These are phyloP conservation scores for Hemithea aestivaria DNA, from an alignment of 2,888 invertebrate genomes.

Conservation along the genomic window DNA sequence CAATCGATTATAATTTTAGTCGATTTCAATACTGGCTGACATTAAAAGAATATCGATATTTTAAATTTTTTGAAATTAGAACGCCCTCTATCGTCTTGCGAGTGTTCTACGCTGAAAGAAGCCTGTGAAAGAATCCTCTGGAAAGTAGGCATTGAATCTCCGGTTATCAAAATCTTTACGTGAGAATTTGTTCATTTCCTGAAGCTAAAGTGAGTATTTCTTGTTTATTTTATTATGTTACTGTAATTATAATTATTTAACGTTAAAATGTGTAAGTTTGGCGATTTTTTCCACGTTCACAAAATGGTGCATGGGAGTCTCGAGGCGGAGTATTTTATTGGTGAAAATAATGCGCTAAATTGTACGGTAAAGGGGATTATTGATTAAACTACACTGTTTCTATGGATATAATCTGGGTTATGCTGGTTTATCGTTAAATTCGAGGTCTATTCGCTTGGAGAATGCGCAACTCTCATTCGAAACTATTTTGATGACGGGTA, in stretches of 20 bases:
- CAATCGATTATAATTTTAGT: too few relatives aligned
- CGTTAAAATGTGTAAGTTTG: constrained; percentile 8
- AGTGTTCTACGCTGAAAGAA: constrained; percentile 68
- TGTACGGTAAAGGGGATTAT: constrained; percentile 55
- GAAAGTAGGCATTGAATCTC: constrained; percentile 76
- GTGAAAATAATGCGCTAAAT: constrained; percentile 46
- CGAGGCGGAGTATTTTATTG: constrained; percentile 42
- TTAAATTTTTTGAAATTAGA: constrained; percentile 57
- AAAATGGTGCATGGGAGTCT: constrained; percentile 46
- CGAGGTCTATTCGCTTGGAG: constrained; percentile 24
- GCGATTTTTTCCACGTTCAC: constrained; percentile 27
- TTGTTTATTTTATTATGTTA: constrained; percentile 30
- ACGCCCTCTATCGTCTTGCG: constrained; percentile 65
- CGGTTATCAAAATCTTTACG: constrained; percentile 77
- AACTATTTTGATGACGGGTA: constrained; percentile 68
- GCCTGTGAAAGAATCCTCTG: constrained; percentile 78
- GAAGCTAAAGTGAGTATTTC: constrained; percentile 72
- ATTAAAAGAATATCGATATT: constrained; percentile 22
- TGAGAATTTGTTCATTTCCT: constrained; percentile 71
- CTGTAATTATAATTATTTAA: constrained; percentile 21
- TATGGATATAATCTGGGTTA: constrained; percentile 56
- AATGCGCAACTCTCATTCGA: constrained; percentile 34
- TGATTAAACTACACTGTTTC: constrained; percentile 65
- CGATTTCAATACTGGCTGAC: constrained; percentile 31
- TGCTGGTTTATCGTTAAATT: constrained; percentile 35